A percentile compares a stretch with the other conserved stretches of the same genome.
phyloP scores from a whole-genome alignment of 1,140 invertebrate genomes.

The Drosophila grimshawi region DNA sequence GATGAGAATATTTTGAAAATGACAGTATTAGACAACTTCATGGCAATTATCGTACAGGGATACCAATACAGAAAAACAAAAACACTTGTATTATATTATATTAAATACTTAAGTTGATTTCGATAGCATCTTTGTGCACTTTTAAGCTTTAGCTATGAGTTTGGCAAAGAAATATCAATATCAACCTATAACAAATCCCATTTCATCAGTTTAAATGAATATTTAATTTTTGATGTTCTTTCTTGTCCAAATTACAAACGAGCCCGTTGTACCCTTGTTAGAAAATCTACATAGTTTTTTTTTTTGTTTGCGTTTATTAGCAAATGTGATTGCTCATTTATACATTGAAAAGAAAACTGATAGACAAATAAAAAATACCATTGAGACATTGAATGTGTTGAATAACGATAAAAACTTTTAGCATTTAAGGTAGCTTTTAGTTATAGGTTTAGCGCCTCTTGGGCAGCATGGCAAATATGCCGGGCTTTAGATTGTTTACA shows the following conservation, averaged over 20 bases:
- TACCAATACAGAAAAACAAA: not conserved
- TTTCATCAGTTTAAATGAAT: no score
- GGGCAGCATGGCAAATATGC: slow-evolving; percentile 75
- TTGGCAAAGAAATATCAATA: no score
- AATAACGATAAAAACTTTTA: slow-evolving; percentile 5
- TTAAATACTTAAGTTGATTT: not conserved
- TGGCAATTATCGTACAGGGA: slow-evolving; percentile 24
- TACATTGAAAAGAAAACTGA: slow-evolving; percentile 31
- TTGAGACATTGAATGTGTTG: slow-evolving; percentile 53
- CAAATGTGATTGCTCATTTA: slow-evolving; percentile 45
- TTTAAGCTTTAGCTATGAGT: not conserved
- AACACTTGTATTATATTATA: not conserved
- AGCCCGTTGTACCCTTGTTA: not conserved
- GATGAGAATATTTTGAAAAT: slow-evolving; percentile 14
- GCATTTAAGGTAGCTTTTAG: not conserved
- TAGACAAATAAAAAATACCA: slow-evolving; percentile 55
- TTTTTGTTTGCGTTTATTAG: slow-evolving; percentile 29
- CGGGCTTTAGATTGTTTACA: slow-evolving; percentile 75
- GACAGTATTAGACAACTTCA: slow-evolving; percentile 23
- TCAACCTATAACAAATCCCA: no score
- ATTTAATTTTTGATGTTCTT: no score
- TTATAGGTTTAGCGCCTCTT: slow-evolving; percentile 38
- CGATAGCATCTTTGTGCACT: no score
- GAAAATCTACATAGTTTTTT: not conserved
- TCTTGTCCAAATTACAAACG: no score